These are phyloP conservation scores for Bufotes viridis DNA, from an alignment of 2,797 vertebrate genomes.

Conservation along the genomic window DNA sequence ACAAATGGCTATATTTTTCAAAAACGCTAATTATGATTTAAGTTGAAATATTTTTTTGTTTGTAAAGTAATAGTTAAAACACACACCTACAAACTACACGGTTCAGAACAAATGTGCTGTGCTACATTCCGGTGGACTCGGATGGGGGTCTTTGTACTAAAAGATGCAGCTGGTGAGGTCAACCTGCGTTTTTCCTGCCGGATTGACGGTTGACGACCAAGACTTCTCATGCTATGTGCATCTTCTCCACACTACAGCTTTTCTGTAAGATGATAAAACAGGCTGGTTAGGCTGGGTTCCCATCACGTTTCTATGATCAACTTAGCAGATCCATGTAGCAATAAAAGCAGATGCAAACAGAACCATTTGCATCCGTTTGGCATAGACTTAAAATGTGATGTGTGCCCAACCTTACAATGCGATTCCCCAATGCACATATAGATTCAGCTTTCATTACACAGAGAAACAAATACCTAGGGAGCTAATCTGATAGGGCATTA, in stretches of 20 bases:
- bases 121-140: conserved; percentile 75
- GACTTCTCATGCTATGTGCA: conserved; percentile 69
- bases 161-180: conserved; percentile 68
- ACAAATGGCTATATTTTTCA: conserved; percentile 72
- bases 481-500: not conserved
- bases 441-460: not conserved
- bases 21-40: conserved; percentile 72
- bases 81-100: conserved; percentile 80
- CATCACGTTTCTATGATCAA: no score
- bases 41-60: conserved; percentile 73
- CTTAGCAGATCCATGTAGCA: no score
- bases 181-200: conserved; percentile 19
- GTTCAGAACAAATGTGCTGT: conserved; percentile 79
- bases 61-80: conserved; percentile 64
- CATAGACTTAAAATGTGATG: no score
- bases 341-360: no score
- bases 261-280: conserved; percentile 13
- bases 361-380: no score
- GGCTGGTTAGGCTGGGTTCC: no score
- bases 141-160: conserved; percentile 66
- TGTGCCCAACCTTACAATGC: not conserved
- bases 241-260: conserved; percentile 65
- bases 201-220: not conserved
- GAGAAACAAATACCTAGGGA: not conserved
- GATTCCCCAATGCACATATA: not conserved